Percentiles rank a stretch among this genome's conserved stretches.
Evolutionary conservation across 1,140 invertebrate genomes (phyloP).

Genomic region (Drosophila rufa): DNA sequence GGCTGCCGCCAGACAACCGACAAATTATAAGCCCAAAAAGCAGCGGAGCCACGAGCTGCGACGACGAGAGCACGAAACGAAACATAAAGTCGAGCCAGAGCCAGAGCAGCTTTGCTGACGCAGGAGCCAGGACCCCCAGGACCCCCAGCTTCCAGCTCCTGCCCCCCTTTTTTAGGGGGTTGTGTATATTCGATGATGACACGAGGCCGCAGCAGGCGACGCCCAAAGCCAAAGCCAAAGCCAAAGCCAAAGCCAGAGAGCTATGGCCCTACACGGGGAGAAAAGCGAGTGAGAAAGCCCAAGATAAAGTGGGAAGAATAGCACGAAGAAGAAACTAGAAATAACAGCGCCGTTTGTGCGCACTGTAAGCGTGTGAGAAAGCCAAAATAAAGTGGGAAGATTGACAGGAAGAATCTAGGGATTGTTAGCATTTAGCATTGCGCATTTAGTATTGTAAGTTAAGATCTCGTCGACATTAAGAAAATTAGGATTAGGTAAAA

Average conservation of each 20-base stretch:
- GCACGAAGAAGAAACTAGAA: too few species aligned
- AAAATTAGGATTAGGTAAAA: too few species aligned
- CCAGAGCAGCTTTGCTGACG: constrained; percentile 42
- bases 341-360: too few species aligned
- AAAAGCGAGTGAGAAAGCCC: neutral
- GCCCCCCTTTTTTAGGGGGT: neutral
- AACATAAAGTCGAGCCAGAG: constrained; percentile 30
- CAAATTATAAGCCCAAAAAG: constrained; percentile 55
- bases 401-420: too few species aligned
- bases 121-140: constrained; percentile 12
- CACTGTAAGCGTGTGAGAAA: too few species aligned
- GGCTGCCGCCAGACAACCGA: constrained; percentile 26
- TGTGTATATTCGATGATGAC: constrained; percentile 45
- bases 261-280: neutral
- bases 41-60: constrained; percentile 24
- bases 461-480: too few species aligned
- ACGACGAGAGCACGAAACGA: constrained; percentile 28
- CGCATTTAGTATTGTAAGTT: too few species aligned
- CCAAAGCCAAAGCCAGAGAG: constrained; percentile 13
- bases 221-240: constrained; percentile 39
- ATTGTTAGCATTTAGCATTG: too few species aligned
- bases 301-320: too few species aligned
- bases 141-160: neutral
- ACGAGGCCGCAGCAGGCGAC: constrained; percentile 51
- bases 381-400: too few species aligned